Base-by-base conservation (phyloP, 2,113 vertebrate genomes). In the Callopanchax toddi region DNA sequence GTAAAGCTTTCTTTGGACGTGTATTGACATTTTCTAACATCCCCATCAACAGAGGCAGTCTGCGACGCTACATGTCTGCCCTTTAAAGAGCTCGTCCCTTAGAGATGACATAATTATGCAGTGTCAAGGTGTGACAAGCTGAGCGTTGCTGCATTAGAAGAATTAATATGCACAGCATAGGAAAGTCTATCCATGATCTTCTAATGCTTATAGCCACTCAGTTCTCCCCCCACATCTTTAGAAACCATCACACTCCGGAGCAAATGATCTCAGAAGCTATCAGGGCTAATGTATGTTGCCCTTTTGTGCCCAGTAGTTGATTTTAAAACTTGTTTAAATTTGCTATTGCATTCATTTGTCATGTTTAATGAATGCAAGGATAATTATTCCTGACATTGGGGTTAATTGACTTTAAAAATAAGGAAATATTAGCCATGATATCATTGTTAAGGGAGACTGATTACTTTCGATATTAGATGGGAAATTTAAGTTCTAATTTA, bases 61-160 rank as follows among this genome's bases (percentile, higher is more conserved):
- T 15, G 3, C 67, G 12, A 17, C 52, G 11, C 50, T 5, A 6
- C 56, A 56, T 17, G 20, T 36, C 58, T 82, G 66, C 74, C 74
- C 82, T 82, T 82, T 81, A 80, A 68, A 88, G 81, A 75, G 59
- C 76, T 50, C 1, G 25, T 76, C 45, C 52, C 62, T 66, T 36
- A 46, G 67, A 77, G 79, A 88, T 86, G 82, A 86, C 81, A 86
- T 89, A 87, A 89, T 89, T 89, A 86, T 80, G 79, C 61, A 43
- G 71, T 77, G 86, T 85, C 80, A 82, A 82, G 51, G 29, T 77
- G 84, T 84, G 84, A 86, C 82, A 61, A 77, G 72, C 82, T 53
- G 65, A 86, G 80, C 73, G 49, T 60, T 49, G 76, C 74, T 67
- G 61, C 81, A 78, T 82, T 82, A 74, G 69, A 71, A 63, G 56